Evolutionary conservation across 2,113 vertebrate species (phyloP), one percentile per base, ranked within the genome.

Genomic region (Stomatorhinus ivindoensis): DNA sequence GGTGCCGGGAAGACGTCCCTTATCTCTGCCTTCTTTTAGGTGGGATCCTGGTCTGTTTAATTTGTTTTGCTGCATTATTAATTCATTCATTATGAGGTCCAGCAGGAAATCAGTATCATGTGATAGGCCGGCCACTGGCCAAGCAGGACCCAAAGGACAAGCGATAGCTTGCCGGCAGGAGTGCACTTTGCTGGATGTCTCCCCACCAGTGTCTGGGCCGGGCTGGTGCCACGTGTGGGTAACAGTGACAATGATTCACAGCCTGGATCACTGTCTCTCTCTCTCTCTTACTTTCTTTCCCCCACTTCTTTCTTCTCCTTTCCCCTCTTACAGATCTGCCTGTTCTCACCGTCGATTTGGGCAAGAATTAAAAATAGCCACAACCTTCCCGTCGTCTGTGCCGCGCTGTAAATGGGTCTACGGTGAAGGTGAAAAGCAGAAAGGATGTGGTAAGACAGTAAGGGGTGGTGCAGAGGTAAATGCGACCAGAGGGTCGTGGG

Each of bases 41-140:
- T 58, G 76, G 31, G 42, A 89, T 46, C 31, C 42, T 24, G 48
- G 46, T 10, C 69, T 5, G 24, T n/a, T 82, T 31, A 86, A 44
- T 44, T 11, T 46, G 48, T 35, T 80, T 80, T 89, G 21, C 69
- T 53, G 44, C 73, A 35, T 83, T 89, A 83, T 89, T 51, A 31
- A 89, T 89, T 76, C 51, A 83, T 89, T 83, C 73, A 89, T 89
- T 80, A 53, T 31, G 76, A 44, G 73, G 48, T 89, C 47, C 73
- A 82, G 88, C 47, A 83, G 69, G 35, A 82, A 82, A 82, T 89
- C 69, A 82, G 76, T 55, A 73, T 83, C 31, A 55, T n/a, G 76
- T 19, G 31, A 39, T 82, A 42, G 48, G 15, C 24, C 3, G 21
- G 50, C 19, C 27, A 31, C 24, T 31, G 88, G 69, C 50, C 8